Conservation (phyloP, 2,888 invertebrate genomes). For the Andricus quercusramuli region DNA sequence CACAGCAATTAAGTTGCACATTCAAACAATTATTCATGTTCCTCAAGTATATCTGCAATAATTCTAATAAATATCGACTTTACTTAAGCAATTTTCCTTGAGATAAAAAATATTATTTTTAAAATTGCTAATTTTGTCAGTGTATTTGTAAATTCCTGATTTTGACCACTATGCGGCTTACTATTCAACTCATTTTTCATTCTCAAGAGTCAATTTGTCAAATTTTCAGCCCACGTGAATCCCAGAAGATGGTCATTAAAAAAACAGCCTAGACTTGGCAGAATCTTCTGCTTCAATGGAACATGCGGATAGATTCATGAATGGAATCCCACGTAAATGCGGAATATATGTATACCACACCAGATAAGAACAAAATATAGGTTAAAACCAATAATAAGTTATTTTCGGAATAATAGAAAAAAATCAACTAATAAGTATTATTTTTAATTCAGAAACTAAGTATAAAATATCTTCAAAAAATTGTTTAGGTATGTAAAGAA, state of each 20-base stretch:
- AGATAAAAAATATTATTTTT: no score
- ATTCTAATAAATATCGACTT: no score
- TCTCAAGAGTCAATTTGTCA: background rate
- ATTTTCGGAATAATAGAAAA: no score
- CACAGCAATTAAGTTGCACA: no score
- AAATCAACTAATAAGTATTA: no score
- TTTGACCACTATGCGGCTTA: no score
- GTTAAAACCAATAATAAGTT: background rate
- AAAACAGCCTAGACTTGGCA: conserved; percentile 47
- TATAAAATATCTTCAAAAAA: background rate
- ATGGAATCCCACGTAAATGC: background rate
- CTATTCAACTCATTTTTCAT: background rate
- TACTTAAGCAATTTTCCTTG: no score
- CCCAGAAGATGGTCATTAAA: conserved; percentile 47
- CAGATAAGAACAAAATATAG: background rate
- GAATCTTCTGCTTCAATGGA: conserved; percentile 21
- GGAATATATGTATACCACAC: background rate
- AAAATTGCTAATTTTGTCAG: no score
- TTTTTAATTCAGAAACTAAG: no score
- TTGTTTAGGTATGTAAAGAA: background rate
- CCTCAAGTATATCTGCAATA: no score
- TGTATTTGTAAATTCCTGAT: no score
- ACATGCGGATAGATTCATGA: background rate
- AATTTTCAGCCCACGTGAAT: conserved; percentile 5
- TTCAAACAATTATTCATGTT: no score